Percentiles rank a stretch among this genome's conserved stretches.
These are phyloP conservation scores for Hipposideros larvatus DNA, from an alignment of 2,797 vertebrate genomes.

Conservation along the genomic window DNA sequence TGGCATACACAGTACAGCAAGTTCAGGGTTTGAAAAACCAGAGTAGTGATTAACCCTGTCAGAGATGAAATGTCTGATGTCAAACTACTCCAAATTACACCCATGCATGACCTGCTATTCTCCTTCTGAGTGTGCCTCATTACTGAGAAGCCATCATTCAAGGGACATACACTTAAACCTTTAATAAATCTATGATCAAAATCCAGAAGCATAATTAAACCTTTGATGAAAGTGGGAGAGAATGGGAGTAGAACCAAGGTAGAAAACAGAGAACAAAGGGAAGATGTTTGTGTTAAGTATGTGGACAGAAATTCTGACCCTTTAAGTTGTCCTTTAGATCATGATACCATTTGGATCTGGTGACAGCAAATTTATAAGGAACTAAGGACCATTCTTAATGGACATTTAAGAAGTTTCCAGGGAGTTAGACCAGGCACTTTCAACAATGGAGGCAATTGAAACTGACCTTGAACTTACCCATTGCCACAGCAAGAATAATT, in stretches of 20 bases:
- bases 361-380: conserved; percentile 27
- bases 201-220: conserved; percentile 79
- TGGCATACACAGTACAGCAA: conserved; percentile 70
- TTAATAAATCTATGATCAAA: conserved; percentile 81
- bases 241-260: conserved; percentile 64
- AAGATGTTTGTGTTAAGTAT: background rate
- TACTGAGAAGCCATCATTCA: conserved; percentile 66
- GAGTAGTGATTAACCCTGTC: conserved; percentile 69
- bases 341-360: conserved; percentile 21
- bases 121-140: conserved; percentile 70
- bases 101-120: conserved; percentile 31
- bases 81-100: conserved; percentile 64
- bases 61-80: conserved; percentile 65
- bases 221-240: conserved; percentile 73
- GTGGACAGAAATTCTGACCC: conserved; percentile 11
- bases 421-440: background rate
- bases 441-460: background rate
- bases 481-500: background rate
- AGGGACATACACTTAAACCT: conserved; percentile 60
- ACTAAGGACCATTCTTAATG: background rate
- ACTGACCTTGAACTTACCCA: background rate
- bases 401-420: background rate
- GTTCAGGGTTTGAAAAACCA: conserved; percentile 58
- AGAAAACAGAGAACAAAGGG: conserved; percentile 59
- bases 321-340: background rate